A percentile compares a stretch with the other conserved stretches of the same genome.
phyloP scores from a whole-genome alignment of 2,888 invertebrate species.

The Reticulitermes lucifugus region DNA sequence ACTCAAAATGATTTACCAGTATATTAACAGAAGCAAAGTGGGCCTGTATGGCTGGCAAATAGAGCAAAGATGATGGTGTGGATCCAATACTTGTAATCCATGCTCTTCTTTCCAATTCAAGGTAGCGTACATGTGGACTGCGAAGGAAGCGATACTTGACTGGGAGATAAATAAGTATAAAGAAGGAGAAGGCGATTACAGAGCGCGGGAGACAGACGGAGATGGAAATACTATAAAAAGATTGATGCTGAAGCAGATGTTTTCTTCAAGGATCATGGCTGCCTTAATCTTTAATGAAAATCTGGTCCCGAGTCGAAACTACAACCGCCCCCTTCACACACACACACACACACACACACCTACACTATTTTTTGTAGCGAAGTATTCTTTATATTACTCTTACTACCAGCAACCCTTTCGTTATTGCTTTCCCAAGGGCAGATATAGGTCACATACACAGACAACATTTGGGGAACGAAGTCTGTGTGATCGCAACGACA shows the following conservation, averaged over 20 bases:
- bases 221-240: conserved; percentile 22
- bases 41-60: neutral
- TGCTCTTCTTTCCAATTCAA: neutral
- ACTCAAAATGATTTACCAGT: conserved; percentile 16
- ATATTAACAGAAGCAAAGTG: conserved; percentile 8
- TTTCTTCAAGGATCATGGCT: neutral
- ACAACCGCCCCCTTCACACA: neutral
- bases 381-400: neutral
- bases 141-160: neutral
- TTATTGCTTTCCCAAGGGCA: conserved; percentile 17
- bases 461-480: conserved; percentile 27
- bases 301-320: conserved; percentile 1
- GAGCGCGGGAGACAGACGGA: conserved; percentile 18
- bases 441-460: conserved; percentile 27
- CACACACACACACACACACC: neutral
- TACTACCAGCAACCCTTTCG: conserved; percentile 17
- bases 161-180: neutral
- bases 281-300: conserved; percentile 38
- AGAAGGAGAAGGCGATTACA: neutral
- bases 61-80: neutral
- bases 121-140: neutral
- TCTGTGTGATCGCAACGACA: neutral
- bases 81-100: neutral
- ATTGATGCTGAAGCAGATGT: conserved; percentile 38
- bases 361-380: neutral